A percentile compares a stretch with the other conserved stretches of the same genome.
phyloP scores from a whole-genome alignment of 2,888 invertebrate genomes.

The Fragum sueziense region DNA sequence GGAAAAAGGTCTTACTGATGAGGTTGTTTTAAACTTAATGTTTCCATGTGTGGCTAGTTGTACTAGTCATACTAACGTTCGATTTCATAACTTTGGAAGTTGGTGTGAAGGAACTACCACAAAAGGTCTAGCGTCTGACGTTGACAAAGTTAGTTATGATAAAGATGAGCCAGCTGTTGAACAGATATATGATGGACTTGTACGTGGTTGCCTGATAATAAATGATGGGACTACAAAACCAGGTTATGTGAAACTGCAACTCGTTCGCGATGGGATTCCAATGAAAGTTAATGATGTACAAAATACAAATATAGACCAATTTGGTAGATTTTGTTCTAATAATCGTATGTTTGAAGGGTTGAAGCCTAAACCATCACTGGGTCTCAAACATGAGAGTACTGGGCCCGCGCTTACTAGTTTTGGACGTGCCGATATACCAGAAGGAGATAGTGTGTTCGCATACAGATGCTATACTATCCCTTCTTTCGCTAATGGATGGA shows the following conservation, averaged over 20 bases:
- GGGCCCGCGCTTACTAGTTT: not conserved
- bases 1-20: not conserved
- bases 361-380: no score
- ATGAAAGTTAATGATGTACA: no score
- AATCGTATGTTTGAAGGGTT: not conserved
- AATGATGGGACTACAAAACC: not conserved
- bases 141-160: not conserved
- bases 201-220: not conserved
- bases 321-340: not conserved
- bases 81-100: not conserved
- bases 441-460: not conserved
- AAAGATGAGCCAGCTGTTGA: not conserved
- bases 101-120: not conserved
- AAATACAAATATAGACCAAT: no score
- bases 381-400: not conserved
- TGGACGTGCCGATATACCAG: not conserved
- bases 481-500: not conserved
- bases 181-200: not conserved
- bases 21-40: not conserved
- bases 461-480: not conserved
- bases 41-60: no score
- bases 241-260: not conserved
- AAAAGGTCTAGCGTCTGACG: not conserved
- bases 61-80: not conserved
- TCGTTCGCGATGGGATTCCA: not conserved